Evolutionary conservation across 2,113 vertebrate species (phyloP), one percentile per base, ranked within the genome.

Genomic region (Siniperca chuatsi): DNA sequence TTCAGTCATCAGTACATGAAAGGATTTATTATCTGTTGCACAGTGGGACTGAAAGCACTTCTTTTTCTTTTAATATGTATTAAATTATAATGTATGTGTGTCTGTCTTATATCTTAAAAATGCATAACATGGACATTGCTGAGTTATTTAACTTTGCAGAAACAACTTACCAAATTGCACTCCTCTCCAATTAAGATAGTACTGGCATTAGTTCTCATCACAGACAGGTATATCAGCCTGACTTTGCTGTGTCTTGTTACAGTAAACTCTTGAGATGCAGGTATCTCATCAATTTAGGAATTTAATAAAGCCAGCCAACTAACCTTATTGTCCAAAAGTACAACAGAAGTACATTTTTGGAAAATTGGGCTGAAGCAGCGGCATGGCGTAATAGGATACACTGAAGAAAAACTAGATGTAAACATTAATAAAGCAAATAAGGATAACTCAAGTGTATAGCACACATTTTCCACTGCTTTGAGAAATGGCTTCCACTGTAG

Each of bases 251-350:
- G 10, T 73, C 58, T 75, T 87, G 52, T 87, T 71, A 75, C 75
- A 87, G 68, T 70, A 80, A 86, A 81, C 72, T 68, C 70, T 80
- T 73, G 35, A 48, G 77, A 60, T 6, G 35, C 86, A 80, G 77
- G 67, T 86, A 55, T 88, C 86, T 89, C 79, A 73, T 89, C 70
- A 84, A 60, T 87, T 79, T 82, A 80, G 70, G 50, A 73, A 84
- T 83, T 52, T 66, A 58, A 54, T 69, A 76, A 79, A 75, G 52
- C 42, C 55, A 68, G 40, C 48, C 61, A 52, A 44, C 65, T 81
- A 78, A 86, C 75, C 62, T 21, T 9, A 29, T 77, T 69, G 37
- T 42, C 23, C 40, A n/a, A 20, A 44, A 18, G 29, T 44, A 42
- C 40, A 75, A 25, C 54, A 52, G 23, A 48, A 48, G 25, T 29